Base-by-base conservation (phyloP, 1,140 invertebrate genomes). In the Drosophila erecta region DNA sequence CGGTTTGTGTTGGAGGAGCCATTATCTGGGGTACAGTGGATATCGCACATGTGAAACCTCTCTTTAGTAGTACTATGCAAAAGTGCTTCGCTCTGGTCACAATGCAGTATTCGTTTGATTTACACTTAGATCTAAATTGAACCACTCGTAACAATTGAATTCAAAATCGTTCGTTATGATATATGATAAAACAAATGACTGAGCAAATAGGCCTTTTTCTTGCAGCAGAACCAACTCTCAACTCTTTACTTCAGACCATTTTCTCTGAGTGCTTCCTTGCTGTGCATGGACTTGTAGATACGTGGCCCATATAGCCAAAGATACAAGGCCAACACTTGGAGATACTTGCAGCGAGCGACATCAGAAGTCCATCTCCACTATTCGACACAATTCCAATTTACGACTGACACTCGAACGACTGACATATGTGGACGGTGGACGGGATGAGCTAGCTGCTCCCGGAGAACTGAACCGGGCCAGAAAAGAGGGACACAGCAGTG, bases 321-420 rank as follows among this genome's bases (percentile, higher is more conserved):
- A 66, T 64, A 66, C 58, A 66, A 33, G 24, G 44, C 14, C 8
- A 15, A n/a, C 44, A 67, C 59, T 67, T 41, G 30, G 59, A 67
- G 30, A 67, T 67, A 67, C 59, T 65, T 41, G 61, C 61, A 60
- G 38, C 61, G 20, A 41, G 1, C 37, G 27, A 49, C 59, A 46
- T 62, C 60, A 30, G 64, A 37, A 50, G 58, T 66, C 59, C 37
- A 24, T 65, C 46, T 41, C 35, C 53, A 38, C 65, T 50, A 50
- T 57, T 57, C 62, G 67, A 73, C 40, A 64, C 72, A 75, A 75
- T 73, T 75, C 69, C 70, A 57, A 75, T 74, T 73, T 64, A 71
- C 40, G 66, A 53, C 24, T 40, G 64, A 41, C 59, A 66, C 58
- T 66, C 59, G 41, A 51, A 65, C 59, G 35, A 22, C 33, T 50